Evolutionary conservation across 2,888 invertebrate species (phyloP).

Genomic region (Tachina grossa): DNA sequence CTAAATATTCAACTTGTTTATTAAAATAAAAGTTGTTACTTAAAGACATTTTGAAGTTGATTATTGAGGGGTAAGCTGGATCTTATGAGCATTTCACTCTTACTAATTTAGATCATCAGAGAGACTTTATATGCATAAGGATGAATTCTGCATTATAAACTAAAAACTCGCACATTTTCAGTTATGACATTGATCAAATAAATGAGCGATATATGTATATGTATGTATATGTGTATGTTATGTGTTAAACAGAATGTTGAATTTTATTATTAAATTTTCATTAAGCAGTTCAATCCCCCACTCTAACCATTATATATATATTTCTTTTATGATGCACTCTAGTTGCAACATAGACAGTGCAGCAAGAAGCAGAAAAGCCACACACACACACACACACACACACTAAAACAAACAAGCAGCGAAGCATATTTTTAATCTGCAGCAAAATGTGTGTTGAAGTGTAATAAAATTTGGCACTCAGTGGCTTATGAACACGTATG

Average conservation of each 20-base stretch:
- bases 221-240: constrained; percentile 8
- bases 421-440: constrained; percentile 29
- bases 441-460: constrained; percentile 64
- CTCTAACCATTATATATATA: not conserved
- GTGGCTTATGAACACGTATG: constrained; percentile 36
- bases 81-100: no score
- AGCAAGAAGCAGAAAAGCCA: constrained; percentile 18
- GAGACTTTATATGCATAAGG: no score
- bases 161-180: no score
- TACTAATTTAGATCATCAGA: no score
- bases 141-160: no score
- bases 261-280: constrained; percentile 63
- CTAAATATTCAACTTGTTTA: not conserved
- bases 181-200: no score
- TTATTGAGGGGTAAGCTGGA: no score
- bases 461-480: constrained; percentile 63
- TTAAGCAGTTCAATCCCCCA: constrained; percentile 49
- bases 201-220: not conserved
- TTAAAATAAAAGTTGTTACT: not conserved
- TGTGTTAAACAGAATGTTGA: constrained; percentile 62
- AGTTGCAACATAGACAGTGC: constrained; percentile 42
- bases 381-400: constrained; percentile 30
- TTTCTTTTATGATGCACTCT: constrained; percentile 6
- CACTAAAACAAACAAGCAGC: constrained; percentile 18
- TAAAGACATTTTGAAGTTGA: no score